phyloP scores from a whole-genome alignment of 2,797 vertebrate species.

The Cynopterus sphinx region DNA sequence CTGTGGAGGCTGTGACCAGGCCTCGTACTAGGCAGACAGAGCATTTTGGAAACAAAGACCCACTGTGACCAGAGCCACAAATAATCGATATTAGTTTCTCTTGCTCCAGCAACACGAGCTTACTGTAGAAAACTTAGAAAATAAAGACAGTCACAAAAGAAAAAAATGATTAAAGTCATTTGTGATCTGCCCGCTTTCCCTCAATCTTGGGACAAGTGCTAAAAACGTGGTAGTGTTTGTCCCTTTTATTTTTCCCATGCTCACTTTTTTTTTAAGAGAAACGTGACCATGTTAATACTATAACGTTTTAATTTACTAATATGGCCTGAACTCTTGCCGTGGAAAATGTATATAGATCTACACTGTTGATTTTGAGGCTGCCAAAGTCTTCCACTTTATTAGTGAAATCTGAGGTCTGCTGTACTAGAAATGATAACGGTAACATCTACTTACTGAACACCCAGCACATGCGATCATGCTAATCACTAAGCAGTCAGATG shows the following conservation, averaged over 20 bases:
- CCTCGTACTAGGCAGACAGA: neutral
- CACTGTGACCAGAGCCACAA: neutral
- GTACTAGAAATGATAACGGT: neutral
- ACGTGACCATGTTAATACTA: neutral
- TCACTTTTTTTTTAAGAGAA: neutral
- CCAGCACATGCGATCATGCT: neutral
- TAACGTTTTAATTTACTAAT: neutral
- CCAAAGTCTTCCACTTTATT: neutral
- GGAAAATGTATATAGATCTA: neutral
- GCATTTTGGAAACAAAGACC: neutral
- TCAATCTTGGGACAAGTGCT: neutral
- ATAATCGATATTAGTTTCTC: neutral
- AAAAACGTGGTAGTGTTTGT: neutral
- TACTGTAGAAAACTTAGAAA: neutral
- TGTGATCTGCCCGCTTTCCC: neutral
- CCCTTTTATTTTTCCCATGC: neutral
- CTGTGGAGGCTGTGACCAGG: neutral
- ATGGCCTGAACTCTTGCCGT: neutral
- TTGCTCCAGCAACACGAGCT: neutral
- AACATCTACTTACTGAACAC: neutral
- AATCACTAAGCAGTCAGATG: neutral
- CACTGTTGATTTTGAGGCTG: neutral
- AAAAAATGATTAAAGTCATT: neutral
- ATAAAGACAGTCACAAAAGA: conserved; percentile 2
- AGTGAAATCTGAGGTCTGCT: neutral